Evolutionary conservation across 2,113 vertebrate genomes (phyloP).

Genomic region (Mungos mungo): DNA sequence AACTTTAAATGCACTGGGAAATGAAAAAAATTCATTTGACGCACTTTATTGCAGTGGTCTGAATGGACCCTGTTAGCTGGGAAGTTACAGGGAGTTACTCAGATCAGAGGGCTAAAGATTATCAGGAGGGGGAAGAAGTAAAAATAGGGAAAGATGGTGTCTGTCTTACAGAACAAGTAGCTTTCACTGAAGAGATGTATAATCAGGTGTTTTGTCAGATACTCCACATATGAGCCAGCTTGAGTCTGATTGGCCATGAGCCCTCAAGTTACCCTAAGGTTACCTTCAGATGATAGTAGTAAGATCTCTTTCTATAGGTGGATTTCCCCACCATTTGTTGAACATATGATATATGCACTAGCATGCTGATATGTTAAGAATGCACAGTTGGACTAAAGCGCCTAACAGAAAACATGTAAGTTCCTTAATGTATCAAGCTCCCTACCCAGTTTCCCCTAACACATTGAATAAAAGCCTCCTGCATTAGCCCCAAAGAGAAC

Average conservation of each 20-base stretch:
- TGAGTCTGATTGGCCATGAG: background rate
- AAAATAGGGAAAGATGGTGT: background rate
- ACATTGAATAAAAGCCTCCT: background rate
- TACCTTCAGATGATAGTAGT: background rate
- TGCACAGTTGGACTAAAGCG: background rate
- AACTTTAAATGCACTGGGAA: too few species aligned
- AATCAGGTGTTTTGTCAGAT: background rate
- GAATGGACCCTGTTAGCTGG: background rate
- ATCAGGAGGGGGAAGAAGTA: background rate
- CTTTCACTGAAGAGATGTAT: background rate
- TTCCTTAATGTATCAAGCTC: background rate
- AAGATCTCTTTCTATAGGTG: background rate
- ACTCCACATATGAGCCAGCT: background rate
- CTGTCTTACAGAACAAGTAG: background rate
- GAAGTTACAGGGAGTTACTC: background rate
- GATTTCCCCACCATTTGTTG: background rate
- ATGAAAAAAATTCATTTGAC: background rate
- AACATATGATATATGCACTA: background rate
- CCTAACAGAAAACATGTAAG: background rate
- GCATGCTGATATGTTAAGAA: background rate
- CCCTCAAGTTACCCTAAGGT: background rate
- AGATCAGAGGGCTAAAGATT: background rate
- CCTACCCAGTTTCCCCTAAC: background rate
- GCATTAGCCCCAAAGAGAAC: background rate
- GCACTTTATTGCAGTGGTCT: background rate